Base-by-base conservation (phyloP, 2,888 invertebrate genomes). In the Nowickia ferox region DNA sequence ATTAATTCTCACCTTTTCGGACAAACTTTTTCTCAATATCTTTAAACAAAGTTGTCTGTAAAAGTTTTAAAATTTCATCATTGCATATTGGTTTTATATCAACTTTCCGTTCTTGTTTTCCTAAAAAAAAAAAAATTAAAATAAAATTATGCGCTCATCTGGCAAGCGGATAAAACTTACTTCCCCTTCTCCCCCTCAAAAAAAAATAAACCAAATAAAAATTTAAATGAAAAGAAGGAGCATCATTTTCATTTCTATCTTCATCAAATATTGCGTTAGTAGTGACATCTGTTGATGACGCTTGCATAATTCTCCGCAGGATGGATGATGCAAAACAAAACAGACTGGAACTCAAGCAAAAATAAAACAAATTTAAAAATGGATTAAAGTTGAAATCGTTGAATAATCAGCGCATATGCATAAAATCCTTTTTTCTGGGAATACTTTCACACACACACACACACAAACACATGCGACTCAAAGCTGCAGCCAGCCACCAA, bases 271-370 rank as follows among this genome's bases (percentile, higher is more conserved):
- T 63, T 66, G 81, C 76, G 81, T 81, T 81, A 84, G 63, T n/a
- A 59, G 44, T 72, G 81, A 81, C 84, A 84, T 84, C 81, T 84
- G 84, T 77, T 84, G 74, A 77, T 81, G 84, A 84, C 81, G 74
- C 68, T 68, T 81, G 84, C 68, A 79, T 79, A 79, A 84, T 71
- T 66, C 72, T 17, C 22, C 59, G 46, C 46, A 51, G 63, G 44
- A 66, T 80, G 71, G 57, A 17, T 75, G 79, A 75, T 63, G 69
- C 44, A 51, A 80, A 61, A 72, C 61, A 74, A 74, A 74, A 74
- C 38, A 74, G 55, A 68, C 38, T 80, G 48, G 8, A 65, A 42
- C n/a, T 40, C 59, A 9, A n/a, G 59, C 69, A 40, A 59, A 61
- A 69, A 57, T 22, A 17, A 55, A 76, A 68, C 15, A 65, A 84